phyloP scores from a whole-genome alignment of 2,113 vertebrate genomes.

The Limnothrissa miodon region DNA sequence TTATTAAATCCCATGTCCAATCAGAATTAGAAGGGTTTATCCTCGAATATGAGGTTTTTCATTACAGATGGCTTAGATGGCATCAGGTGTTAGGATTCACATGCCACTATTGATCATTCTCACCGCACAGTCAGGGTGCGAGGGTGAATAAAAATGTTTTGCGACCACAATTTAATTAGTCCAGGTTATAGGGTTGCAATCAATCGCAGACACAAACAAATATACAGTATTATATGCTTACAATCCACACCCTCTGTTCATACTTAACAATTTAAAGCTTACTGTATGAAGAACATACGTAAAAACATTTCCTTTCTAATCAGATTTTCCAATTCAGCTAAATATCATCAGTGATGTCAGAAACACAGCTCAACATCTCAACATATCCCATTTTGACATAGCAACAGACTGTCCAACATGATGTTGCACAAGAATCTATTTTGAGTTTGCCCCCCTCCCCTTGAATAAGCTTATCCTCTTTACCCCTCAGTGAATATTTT shows the following conservation, averaged over 20 bases:
- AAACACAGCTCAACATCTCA: neutral
- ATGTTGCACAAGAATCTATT: slow-evolving; percentile 26
- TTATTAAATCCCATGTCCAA: neutral
- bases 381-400: neutral
- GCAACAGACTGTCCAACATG: slow-evolving; percentile 15
- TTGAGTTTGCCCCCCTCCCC: slow-evolving; percentile 4
- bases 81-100: neutral
- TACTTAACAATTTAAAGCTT: neutral
- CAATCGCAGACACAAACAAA: neutral
- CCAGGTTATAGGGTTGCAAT: neutral
- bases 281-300: neutral
- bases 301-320: neutral
- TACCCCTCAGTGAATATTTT: slow-evolving; percentile 13
- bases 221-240: neutral
- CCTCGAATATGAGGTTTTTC: neutral
- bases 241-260: neutral
- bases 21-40: neutral
- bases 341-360: neutral
- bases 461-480: slow-evolving; percentile 19
- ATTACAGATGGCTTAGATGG: slow-evolving; percentile 10
- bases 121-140: neutral
- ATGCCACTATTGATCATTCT: slow-evolving; percentile 12
- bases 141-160: slow-evolving; percentile 13
- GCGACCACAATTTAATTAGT: slow-evolving; percentile 15
- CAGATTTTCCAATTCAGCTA: neutral